These are phyloP conservation scores for Diaperis boleti DNA, from an alignment of 2,888 invertebrate genomes.

Conservation along the genomic window DNA sequence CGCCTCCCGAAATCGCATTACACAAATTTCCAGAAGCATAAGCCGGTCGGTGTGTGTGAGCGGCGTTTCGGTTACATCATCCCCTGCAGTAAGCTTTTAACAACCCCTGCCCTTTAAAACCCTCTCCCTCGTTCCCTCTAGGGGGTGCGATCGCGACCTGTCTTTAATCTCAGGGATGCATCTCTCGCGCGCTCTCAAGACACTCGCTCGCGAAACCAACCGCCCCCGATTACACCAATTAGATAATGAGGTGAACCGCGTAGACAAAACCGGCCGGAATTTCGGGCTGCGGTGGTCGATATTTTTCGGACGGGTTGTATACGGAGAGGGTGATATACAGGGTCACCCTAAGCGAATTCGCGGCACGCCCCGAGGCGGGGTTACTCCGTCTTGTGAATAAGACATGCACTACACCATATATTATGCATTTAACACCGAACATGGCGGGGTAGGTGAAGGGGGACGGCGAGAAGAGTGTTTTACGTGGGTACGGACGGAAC, in stretches of 20 bases:
- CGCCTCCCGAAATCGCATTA: constrained; percentile 51
- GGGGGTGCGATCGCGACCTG: constrained; percentile 39
- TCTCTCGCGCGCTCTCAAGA: not conserved
- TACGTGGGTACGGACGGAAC: no score
- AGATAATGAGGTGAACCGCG: constrained; percentile 20
- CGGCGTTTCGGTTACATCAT: constrained; percentile 45
- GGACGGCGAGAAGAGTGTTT: not conserved
- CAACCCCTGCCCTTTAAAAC: constrained; percentile 50
- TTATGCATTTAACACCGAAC: constrained; percentile 59
- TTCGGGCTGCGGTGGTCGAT: constrained; percentile 27
- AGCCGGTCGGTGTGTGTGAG: constrained; percentile 48
- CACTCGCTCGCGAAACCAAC: not conserved
- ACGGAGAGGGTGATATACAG: constrained; percentile 27
- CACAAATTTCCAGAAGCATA: constrained; percentile 51
- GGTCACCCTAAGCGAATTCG: constrained; percentile 55
- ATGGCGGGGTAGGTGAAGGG: constrained; percentile 12
- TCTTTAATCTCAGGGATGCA: constrained; percentile 48
- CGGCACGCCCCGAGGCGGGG: constrained; percentile 62
- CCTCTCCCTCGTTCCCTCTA: constrained; percentile 36
- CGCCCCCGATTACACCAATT: constrained; percentile 12
- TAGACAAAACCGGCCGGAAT: no score
- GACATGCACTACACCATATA: constrained; percentile 62
- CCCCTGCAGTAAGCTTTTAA: constrained; percentile 43
- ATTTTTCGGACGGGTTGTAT: constrained; percentile 28
- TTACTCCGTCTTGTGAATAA: constrained; percentile 59